These are phyloP conservation scores for Drosophila vallismaia DNA, from an alignment of 2,888 invertebrate genomes.

Conservation along the genomic window DNA sequence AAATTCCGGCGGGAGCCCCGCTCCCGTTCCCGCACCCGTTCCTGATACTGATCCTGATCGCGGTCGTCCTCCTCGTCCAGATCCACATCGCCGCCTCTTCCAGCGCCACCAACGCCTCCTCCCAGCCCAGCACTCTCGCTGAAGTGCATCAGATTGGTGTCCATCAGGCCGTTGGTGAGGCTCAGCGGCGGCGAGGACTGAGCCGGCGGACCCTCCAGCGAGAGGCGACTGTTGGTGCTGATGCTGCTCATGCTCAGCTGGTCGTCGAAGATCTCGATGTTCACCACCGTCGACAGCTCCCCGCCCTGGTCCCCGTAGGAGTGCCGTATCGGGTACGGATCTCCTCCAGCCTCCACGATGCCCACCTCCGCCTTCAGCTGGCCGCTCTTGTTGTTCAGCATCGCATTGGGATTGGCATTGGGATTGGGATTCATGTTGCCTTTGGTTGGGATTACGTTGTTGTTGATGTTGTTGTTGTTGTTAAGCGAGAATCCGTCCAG, in stretches of 20 bases:
- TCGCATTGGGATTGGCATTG: too few relatives aligned
- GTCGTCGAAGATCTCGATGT: conserved; percentile 86
- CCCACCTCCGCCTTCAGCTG: not conserved
- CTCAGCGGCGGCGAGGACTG: conserved; percentile 89
- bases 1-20: conserved; percentile 59
- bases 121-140: conserved; percentile 76
- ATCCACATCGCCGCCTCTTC: conserved; percentile 3
- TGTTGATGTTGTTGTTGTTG: conserved; percentile 62
- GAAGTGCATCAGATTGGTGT: conserved; percentile 89
- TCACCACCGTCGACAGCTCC: conserved; percentile 84
- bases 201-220: conserved; percentile 87
- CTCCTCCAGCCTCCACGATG: not conserved
- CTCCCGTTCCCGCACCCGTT: not conserved
- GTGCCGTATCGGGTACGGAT: conserved; percentile 13
- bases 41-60: not conserved
- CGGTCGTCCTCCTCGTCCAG: conserved; percentile 2
- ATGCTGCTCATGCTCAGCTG: conserved; percentile 93
- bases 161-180: conserved; percentile 86
- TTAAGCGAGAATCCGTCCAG: conserved; percentile 56
- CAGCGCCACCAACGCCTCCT: conserved; percentile 7
- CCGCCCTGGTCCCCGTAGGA: conserved; percentile 23
- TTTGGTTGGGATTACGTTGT: conserved; percentile 48
- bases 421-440: conserved; percentile 22
- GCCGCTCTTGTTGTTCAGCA: too few relatives aligned
- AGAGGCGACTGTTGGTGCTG: conserved; percentile 92